A percentile compares a stretch with the other conserved stretches of the same genome.
Conservation (phyloP, 2,113 vertebrate species). For the Tachysurus fulvidraco region DNA sequence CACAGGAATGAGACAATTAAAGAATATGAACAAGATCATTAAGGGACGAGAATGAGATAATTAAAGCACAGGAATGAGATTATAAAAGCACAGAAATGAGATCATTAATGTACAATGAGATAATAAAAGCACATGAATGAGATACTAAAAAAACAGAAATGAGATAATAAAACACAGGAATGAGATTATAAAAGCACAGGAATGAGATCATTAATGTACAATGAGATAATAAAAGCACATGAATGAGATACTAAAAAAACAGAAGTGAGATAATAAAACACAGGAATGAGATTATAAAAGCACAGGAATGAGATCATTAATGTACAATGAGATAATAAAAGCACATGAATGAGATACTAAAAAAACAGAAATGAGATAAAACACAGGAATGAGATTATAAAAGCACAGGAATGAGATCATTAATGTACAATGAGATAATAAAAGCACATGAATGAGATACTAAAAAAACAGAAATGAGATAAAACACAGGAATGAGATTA, state of each 20-base stretch:
- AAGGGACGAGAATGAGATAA: background rate
- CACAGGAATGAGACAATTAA: background rate
- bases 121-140: background rate
- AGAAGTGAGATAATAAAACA: background rate
- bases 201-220: background rate
- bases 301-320: background rate
- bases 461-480: too few relatives aligned
- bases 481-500: background rate
- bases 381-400: background rate
- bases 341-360: too few relatives aligned
- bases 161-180: background rate
- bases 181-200: background rate
- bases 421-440: background rate
- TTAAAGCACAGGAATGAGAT: background rate
- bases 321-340: background rate
- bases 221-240: background rate
- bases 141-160: too few relatives aligned
- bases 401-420: background rate
- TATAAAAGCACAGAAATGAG: fast-evolving
- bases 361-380: too few relatives aligned
- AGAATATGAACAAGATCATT: background rate
- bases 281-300: background rate
- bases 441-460: too few relatives aligned
- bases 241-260: background rate
- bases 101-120: background rate